These are phyloP conservation scores for Falco punctatus DNA, from an alignment of 2,113 vertebrate genomes.

Conservation along the genomic window DNA sequence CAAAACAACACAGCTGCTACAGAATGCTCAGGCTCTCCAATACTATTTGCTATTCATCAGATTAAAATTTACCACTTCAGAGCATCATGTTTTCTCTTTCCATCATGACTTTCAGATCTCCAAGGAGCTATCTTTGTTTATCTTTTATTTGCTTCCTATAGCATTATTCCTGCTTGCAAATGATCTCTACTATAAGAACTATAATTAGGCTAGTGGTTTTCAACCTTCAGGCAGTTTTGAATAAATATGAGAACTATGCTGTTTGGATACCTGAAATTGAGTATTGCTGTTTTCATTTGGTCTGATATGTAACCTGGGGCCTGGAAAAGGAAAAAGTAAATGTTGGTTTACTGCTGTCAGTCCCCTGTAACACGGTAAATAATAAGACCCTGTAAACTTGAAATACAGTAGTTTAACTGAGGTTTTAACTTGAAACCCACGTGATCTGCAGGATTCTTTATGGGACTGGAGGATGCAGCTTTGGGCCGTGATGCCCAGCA, in stretches of 20 bases:
- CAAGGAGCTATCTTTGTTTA: background rate
- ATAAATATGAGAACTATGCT: background rate
- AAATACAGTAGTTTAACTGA: background rate
- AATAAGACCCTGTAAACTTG: background rate
- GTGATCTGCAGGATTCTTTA: background rate
- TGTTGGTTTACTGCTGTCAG: background rate
- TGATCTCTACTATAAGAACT: background rate
- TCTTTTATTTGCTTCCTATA: conserved; percentile 1
- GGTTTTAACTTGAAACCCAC: background rate
- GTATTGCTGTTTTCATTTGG: background rate
- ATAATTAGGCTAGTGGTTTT: background rate
- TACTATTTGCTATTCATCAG: background rate
- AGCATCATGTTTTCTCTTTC: background rate
- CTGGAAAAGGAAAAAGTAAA: background rate
- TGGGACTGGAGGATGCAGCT: background rate
- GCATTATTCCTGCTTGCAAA: conserved; percentile 23
- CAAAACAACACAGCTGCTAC: background rate
- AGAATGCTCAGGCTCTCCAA: conserved; percentile 27
- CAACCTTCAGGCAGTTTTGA: background rate
- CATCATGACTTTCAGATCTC: background rate
- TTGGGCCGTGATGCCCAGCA: background rate
- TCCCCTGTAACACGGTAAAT: background rate
- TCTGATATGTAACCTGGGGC: background rate
- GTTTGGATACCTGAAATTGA: background rate
- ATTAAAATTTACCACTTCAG: background rate